Base-by-base conservation (phyloP, 2,113 vertebrate species). In the Thunnus thynnus region DNA sequence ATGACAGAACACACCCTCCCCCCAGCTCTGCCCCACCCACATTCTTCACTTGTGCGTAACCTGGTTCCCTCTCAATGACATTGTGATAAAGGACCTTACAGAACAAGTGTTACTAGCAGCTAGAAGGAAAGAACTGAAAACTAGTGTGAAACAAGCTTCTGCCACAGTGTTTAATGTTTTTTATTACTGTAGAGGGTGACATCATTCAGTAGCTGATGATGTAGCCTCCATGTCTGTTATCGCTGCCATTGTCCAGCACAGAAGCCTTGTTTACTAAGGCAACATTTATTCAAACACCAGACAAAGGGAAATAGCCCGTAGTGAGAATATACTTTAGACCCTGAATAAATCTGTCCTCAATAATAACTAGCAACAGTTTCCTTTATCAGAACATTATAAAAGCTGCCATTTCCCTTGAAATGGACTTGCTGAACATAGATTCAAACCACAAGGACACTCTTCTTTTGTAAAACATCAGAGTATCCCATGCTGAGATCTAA, bases 21-120 rank as follows among this genome's bases (percentile, higher is more conserved):
- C 76, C 65, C 66, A 66, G 83, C 67, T 58, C 51, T 68, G 72
- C 69, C 88, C 79, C 92, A 91, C 92, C 94, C 91, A 88, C 91
- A 90, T 92, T 94, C 88, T 85, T 88, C 63, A 79, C 64, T 56
- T 5, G 86, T 64, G 60, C 18, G 66, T 76, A 89, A 76, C 76
- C 84, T 55, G 72, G 56, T 84, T 86, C 41, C 47, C 55, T 50
- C 63, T 71, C 66, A 64, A 46, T 84, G 79, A 82, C 82, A 74
- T 2, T 58, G 65, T 11, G 13, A 50, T 44, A 83, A 66, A 62
- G 16, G 2, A 80, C 54, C 50, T 61, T 14, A 73, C 55, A 65
- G 60, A 77, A 73, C 44, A 62, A 84, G 57, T 81, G 51, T 74
- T 76, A 65, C 77, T 58, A 84, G 44, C 36, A 48, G 72, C 48